Evolutionary conservation across 2,888 invertebrate species (phyloP).

Genomic region (Caenorhabditis uteleia): DNA sequence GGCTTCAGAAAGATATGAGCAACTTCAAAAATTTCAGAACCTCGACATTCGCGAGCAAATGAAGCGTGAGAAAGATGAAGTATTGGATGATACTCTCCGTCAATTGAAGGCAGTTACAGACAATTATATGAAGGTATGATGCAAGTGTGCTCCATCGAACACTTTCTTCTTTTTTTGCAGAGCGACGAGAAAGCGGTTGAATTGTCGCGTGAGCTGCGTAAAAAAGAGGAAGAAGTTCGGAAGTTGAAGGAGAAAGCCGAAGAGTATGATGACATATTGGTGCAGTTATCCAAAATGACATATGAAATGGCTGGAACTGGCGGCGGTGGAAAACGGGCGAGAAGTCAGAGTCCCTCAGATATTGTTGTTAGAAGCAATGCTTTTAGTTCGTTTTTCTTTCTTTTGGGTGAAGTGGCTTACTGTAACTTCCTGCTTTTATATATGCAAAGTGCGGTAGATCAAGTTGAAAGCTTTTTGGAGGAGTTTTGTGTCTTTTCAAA

Average conservation of each 20-base stretch:
- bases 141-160: background rate
- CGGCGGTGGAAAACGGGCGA: constrained; percentile 11
- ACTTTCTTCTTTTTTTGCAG: constrained; percentile 9
- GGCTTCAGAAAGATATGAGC: too few species aligned
- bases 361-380: constrained; percentile 1
- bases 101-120: constrained; percentile 29
- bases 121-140: constrained; percentile 38
- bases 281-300: constrained; percentile 35
- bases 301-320: constrained; percentile 22
- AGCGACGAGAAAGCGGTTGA: constrained; percentile 35
- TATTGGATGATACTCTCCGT: constrained; percentile 40
- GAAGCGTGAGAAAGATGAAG: constrained; percentile 44
- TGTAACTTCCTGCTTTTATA: background rate
- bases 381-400: constrained; percentile 19
- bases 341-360: constrained; percentile 38
- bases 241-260: constrained; percentile 40
- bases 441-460: too few species aligned
- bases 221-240: constrained; percentile 33
- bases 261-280: constrained; percentile 34
- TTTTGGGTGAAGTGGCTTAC: constrained; percentile 1
- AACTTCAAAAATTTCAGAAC: constrained; percentile 28
- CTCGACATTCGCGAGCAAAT: constrained; percentile 33
- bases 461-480: too few species aligned
- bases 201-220: constrained; percentile 23
- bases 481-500: too few species aligned